Conservation (phyloP, 1,140 invertebrate genomes). For the Hycleus cichorii region DNA sequence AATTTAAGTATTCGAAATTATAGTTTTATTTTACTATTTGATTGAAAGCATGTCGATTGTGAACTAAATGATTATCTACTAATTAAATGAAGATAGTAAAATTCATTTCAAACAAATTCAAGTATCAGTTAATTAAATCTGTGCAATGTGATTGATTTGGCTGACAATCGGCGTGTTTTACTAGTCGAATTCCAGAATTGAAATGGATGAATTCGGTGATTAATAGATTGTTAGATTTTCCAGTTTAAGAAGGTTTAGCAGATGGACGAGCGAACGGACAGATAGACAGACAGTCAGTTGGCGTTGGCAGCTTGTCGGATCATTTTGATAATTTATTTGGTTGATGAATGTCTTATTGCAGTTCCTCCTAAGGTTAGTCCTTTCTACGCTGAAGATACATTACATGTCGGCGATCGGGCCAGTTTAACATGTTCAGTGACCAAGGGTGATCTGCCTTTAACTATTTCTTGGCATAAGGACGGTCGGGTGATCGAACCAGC, state of each 20-base stretch:
- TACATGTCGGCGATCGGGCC: slow-evolving; percentile 69
- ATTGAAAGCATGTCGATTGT: too few relatives aligned
- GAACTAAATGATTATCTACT: too few relatives aligned
- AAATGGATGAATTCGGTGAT: too few relatives aligned
- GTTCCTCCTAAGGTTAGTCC: slow-evolving; percentile 75
- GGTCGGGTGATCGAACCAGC: slow-evolving; percentile 55
- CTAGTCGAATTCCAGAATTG: too few relatives aligned
- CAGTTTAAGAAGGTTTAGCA: not conserved
- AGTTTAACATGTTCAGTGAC: slow-evolving; percentile 70
- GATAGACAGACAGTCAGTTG: not conserved
- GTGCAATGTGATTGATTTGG: too few relatives aligned
- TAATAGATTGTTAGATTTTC: not conserved
- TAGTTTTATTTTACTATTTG: too few relatives aligned
- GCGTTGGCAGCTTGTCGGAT: not conserved
- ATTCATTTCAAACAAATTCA: too few relatives aligned
- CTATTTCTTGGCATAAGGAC: slow-evolving; percentile 72
- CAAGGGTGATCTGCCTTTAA: slow-evolving; percentile 68
- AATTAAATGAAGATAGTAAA: too few relatives aligned
- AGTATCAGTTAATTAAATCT: too few relatives aligned
- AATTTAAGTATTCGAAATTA: too few relatives aligned
- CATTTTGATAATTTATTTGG: not conserved
- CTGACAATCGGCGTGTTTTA: too few relatives aligned
- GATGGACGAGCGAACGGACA: not conserved
- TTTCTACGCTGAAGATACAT: slow-evolving; percentile 61
- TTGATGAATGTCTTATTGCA: slow-evolving; percentile 46